phyloP scores from a whole-genome alignment of 2,888 invertebrate genomes.

The Choristoneura rosaceana region DNA sequence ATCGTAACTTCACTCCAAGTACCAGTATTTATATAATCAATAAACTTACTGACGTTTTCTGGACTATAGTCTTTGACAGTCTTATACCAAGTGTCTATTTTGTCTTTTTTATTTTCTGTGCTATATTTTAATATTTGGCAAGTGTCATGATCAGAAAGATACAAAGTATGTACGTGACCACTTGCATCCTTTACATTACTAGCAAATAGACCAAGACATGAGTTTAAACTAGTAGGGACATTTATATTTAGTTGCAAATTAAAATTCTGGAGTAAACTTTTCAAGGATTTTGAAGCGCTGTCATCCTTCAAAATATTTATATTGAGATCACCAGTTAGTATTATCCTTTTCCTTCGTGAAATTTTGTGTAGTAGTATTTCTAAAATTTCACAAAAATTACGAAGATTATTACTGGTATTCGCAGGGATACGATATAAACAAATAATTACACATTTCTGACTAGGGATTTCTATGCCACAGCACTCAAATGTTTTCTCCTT shows the following conservation, averaged over 20 bases:
- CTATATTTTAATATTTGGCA: slow-evolving; percentile 16
- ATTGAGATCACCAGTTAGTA: slow-evolving; percentile 22
- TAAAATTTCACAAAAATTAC: slow-evolving; percentile 12
- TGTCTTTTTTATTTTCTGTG: background rate
- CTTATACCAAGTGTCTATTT: background rate
- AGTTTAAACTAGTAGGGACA: slow-evolving; percentile 24
- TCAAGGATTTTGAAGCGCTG: background rate
- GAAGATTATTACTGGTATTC: slow-evolving; percentile 18
- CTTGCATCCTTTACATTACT: slow-evolving; percentile 23
- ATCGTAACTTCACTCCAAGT: background rate
- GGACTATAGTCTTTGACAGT: background rate
- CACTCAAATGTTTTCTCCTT: slow-evolving; percentile 38
- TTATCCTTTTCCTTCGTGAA: slow-evolving; percentile 17
- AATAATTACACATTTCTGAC: slow-evolving; percentile 3
- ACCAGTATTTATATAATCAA: too few relatives aligned
- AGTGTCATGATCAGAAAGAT: slow-evolving; percentile 33
- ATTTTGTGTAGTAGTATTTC: background rate
- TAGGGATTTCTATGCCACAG: slow-evolving; percentile 40
- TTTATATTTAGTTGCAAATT: slow-evolving; percentile 22
- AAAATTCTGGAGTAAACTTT: slow-evolving; percentile 16
- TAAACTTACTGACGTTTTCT: too few relatives aligned
- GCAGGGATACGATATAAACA: slow-evolving; percentile 14
- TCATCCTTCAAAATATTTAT: slow-evolving; percentile 16
- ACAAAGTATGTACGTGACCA: slow-evolving; percentile 11
- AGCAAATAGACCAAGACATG: slow-evolving; percentile 34